phyloP scores from a whole-genome alignment of 2,888 invertebrate species.

The Nycteola revayana region DNA sequence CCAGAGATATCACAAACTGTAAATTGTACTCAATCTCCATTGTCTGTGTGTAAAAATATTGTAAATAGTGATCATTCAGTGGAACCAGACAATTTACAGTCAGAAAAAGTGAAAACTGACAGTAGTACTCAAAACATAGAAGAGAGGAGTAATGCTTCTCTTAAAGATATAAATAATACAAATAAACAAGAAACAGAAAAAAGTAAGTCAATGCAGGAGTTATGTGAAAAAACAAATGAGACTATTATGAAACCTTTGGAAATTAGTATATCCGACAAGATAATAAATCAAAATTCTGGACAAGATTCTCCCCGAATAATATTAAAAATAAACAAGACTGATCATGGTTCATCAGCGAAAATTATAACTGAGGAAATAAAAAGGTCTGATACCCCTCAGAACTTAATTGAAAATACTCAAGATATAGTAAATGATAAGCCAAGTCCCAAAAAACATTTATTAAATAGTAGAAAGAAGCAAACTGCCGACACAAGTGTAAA shows the following conservation, averaged over 20 bases:
- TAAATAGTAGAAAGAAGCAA: slow-evolving; percentile 60
- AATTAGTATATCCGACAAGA: slow-evolving; percentile 67
- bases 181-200: slow-evolving; percentile 33
- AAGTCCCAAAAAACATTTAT: slow-evolving; percentile 49
- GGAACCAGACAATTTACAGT: slow-evolving; percentile 22
- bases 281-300: slow-evolving; percentile 61
- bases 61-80: slow-evolving; percentile 32
- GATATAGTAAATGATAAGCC: slow-evolving; percentile 52
- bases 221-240: slow-evolving; percentile 50
- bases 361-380: slow-evolving; percentile 70
- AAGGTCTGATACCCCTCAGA: slow-evolving; percentile 46
- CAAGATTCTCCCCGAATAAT: slow-evolving; percentile 83
- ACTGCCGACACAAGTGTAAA: slow-evolving; percentile 43
- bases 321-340: slow-evolving; percentile 85
- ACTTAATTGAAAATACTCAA: slow-evolving; percentile 50
- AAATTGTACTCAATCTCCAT: slow-evolving; percentile 35
- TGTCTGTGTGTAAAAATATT: slow-evolving; percentile 27
- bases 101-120: slow-evolving; percentile 33
- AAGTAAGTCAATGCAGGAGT: slow-evolving; percentile 44
- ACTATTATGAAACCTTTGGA: slow-evolving; percentile 71
- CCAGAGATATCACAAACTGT: slow-evolving; percentile 35
- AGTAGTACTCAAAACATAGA: slow-evolving; percentile 28
- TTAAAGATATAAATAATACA: slow-evolving; percentile 32
- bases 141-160: slow-evolving; percentile 22
- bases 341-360: slow-evolving; percentile 75